Evolutionary conservation across 2,113 vertebrate genomes (phyloP), one percentile per base, ranked within the genome.

Genomic region (Alaudala cheleensis): DNA sequence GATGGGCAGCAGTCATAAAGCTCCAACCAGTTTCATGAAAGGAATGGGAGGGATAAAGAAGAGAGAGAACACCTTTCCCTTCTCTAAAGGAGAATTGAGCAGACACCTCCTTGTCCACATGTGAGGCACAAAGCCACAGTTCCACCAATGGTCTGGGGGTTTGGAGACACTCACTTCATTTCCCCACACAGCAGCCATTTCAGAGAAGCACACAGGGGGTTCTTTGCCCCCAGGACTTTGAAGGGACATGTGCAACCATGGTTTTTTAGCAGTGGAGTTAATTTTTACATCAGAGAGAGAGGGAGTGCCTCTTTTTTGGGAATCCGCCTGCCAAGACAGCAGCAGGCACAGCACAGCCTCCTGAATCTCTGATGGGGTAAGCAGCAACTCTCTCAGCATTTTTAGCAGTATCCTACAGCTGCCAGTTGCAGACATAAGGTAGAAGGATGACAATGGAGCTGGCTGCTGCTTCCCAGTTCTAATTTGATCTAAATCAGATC

Each of bases 401-500:
- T 78, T 80, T 53, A 64, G 53, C 53, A 47, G 61, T 47, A 58
- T 26, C 39, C 45, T 54, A 23, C 17, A 58, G 31, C 62, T 83
- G 34, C 76, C 74, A 54, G 42, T 76, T 76, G 42, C 47, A 96
- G 54, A 31, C 74, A 11, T 3, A 62, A 89, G 64, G 76, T 91
- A 74, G 62, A 73, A 93, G 20, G 53, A 60, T 66, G 45, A 88
- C 47, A 90, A 14, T 51, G 23, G 56, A 77, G 18, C 54, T 93
- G 24, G 15, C 39, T 90, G 50, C 71, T 83, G n/a, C 76, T 83
- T 86, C 60, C 44, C 72, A 67, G 17, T 58, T 94, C 42, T 82
- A 39, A 51, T 77, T 91, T 86, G 60, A 73, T 83, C 44, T 78
- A 77, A 92, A 78, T 58, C 62, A 86, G 64, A 87, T 88, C 39